phyloP scores from a whole-genome alignment of 2,888 invertebrate species.

The Drosophila subquinaria region DNA sequence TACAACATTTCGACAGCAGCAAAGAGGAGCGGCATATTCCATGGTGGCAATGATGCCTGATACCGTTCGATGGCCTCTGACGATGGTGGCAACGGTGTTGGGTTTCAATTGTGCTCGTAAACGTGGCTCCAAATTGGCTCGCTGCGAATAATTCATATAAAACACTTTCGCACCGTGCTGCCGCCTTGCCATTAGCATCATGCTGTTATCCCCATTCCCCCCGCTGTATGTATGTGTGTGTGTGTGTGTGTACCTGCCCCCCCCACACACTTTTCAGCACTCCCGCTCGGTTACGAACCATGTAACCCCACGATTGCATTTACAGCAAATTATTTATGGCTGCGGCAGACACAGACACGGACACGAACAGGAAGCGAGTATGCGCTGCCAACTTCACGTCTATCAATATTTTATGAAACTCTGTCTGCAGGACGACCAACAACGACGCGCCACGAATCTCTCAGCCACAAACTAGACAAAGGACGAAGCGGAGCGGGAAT shows the following conservation, averaged over 20 bases:
- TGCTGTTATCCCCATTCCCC: constrained; percentile 32
- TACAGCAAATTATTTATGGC: constrained; percentile 82
- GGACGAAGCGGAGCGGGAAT: neutral
- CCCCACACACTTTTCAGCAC: constrained; percentile 19
- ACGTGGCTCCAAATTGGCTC: constrained; percentile 81
- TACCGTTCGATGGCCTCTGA: constrained; percentile 45
- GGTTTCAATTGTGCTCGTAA: constrained; percentile 80
- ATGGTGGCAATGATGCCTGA: constrained; percentile 35
- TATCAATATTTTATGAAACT: constrained; percentile 81
- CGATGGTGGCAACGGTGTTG: constrained; percentile 53
- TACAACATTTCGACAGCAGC: constrained; percentile 69
- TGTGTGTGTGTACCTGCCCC: constrained; percentile 5
- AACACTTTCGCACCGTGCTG: constrained; percentile 78
- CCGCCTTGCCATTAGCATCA: constrained; percentile 76
- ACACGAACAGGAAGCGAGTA: constrained; percentile 79
- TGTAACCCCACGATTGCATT: constrained; percentile 79
- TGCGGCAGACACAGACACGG: constrained; percentile 82
- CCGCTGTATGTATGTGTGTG: neutral
- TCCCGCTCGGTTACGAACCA: constrained; percentile 58
- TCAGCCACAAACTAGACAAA: constrained; percentile 53
- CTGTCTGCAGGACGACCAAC: constrained; percentile 70
- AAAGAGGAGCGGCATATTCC: constrained; percentile 39
- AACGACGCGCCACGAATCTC: constrained; percentile 23
- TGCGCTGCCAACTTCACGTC: constrained; percentile 82
- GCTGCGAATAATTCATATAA: constrained; percentile 80